phyloP scores from a whole-genome alignment of 2,797 vertebrate genomes.

The Melanotaenia boesemani region DNA sequence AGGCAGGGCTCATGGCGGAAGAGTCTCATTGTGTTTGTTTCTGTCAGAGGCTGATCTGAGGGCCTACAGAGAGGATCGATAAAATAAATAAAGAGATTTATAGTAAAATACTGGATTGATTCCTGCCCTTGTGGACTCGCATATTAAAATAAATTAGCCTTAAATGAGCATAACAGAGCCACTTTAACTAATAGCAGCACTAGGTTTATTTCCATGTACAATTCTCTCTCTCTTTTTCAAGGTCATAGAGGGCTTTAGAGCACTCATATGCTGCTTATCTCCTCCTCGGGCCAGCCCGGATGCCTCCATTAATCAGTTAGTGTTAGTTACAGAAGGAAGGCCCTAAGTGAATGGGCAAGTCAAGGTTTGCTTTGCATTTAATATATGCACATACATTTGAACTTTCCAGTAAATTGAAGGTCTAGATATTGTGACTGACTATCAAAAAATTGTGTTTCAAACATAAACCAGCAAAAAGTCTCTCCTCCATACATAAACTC shows the following conservation, averaged over 20 bases:
- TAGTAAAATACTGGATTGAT: too few relatives aligned
- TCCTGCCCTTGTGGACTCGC: too few relatives aligned
- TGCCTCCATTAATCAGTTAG: slow-evolving; percentile 78
- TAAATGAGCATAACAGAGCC: slow-evolving; percentile 31
- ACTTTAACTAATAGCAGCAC: slow-evolving; percentile 73
- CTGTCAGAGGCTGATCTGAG: too few relatives aligned
- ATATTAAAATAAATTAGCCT: too few relatives aligned
- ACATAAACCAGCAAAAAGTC: not conserved
- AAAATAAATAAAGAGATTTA: too few relatives aligned
- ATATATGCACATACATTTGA: slow-evolving; percentile 77
- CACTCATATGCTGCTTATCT: slow-evolving; percentile 79
- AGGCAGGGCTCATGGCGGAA: too few relatives aligned
- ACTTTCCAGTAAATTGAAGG: slow-evolving; percentile 57
- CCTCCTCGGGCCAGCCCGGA: slow-evolving; percentile 66
- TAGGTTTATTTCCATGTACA: slow-evolving; percentile 75
- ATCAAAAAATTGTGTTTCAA: slow-evolving; percentile 7
- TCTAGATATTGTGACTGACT: slow-evolving; percentile 38
- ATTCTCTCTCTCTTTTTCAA: slow-evolving; percentile 68
- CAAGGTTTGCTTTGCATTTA: slow-evolving; percentile 72
- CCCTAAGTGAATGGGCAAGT: slow-evolving; percentile 51
- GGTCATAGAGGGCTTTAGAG: slow-evolving; percentile 68
- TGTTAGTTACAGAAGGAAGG: slow-evolving; percentile 70
- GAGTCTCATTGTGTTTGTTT: too few relatives aligned
- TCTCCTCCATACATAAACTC: slow-evolving; percentile 8
- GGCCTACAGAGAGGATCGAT: too few relatives aligned